Evolutionary conservation across 2,888 invertebrate species (phyloP).

Genomic region (Argyra leucocephala): DNA sequence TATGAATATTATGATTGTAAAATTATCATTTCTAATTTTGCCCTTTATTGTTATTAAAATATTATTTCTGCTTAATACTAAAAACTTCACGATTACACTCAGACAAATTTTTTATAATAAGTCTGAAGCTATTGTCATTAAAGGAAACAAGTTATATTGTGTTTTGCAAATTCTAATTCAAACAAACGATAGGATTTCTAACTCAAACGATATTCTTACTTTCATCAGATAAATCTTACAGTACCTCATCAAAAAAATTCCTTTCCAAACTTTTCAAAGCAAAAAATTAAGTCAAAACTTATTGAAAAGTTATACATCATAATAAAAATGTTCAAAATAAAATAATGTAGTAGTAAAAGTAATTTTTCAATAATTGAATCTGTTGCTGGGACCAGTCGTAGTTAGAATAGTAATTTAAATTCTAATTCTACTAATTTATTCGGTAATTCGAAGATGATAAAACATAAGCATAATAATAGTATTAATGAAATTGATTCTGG

Average conservation of each 20-base stretch:
- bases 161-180: conserved; percentile 37
- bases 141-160: conserved; percentile 27
- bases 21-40: too few species aligned
- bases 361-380: conserved; percentile 26
- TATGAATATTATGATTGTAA: too few species aligned
- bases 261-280: conserved; percentile 22
- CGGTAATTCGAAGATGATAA: conserved; percentile 16
- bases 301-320: background rate
- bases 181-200: too few species aligned
- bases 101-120: too few species aligned
- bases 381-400: conserved; percentile 23
- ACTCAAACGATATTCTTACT: conserved; percentile 40
- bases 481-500: background rate
- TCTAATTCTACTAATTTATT: background rate
- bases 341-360: conserved; percentile 20
- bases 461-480: conserved; percentile 12
- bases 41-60: too few species aligned
- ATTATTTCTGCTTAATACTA: too few species aligned
- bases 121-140: too few species aligned
- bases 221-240: conserved; percentile 27
- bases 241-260: conserved; percentile 28
- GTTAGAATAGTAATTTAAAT: conserved; percentile 13
- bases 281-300: conserved; percentile 20
- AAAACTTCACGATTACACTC: too few species aligned
- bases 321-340: conserved; percentile 17